Base-by-base conservation (phyloP, 2,113 vertebrate species). In the Pelvicachromis taeniatus region DNA sequence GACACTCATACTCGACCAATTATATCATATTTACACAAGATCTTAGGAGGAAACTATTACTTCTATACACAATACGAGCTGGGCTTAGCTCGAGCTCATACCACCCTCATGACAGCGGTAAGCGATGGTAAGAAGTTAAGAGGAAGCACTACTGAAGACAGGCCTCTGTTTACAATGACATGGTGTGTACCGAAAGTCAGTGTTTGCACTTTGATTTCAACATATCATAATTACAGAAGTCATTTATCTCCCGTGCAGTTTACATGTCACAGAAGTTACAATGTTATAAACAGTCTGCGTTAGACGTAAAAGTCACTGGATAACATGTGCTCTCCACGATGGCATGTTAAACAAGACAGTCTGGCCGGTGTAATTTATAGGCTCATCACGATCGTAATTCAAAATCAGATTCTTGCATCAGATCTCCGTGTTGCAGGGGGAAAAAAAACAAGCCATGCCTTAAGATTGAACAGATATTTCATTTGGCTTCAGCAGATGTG, bases 191-290 rank as follows among this genome's bases (percentile, higher is more conserved):
- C 33, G 81, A 89, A 93, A 92, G 77, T 89, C 89, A 80, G 82
- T 91, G 88, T 95, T 94, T 94, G 92, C 85, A 89, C 81, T 93
- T 83, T 85, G 90, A 93, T 94, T 94, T 95, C 90, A 95, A 95
- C 93, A 92, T 87, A 86, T 93, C 90, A 92, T 93, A 92, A 95
- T 96, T 92, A 88, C 89, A 87, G 84, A 75, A 92, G 85, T 87
- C 42, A 93, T 95, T 94, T 90, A 92, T 95, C 92, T 93, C 78
- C 80, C n/a, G 4, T 61, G 63, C 35, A 91, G 92, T 93, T 95
- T 93, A 95, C 91, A 92, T 91, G 90, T 93, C 93, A 93, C 80
- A 89, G 89, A 87, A 83, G 82, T 81, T 78, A 63, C 45, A 85
- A 26, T 33, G 83, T 84, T 91, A 87, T 93, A 94, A 95, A 95